These are phyloP conservation scores for Callyntrura guangdongensis DNA, from an alignment of 2,888 invertebrate genomes.

Conservation along the genomic window DNA sequence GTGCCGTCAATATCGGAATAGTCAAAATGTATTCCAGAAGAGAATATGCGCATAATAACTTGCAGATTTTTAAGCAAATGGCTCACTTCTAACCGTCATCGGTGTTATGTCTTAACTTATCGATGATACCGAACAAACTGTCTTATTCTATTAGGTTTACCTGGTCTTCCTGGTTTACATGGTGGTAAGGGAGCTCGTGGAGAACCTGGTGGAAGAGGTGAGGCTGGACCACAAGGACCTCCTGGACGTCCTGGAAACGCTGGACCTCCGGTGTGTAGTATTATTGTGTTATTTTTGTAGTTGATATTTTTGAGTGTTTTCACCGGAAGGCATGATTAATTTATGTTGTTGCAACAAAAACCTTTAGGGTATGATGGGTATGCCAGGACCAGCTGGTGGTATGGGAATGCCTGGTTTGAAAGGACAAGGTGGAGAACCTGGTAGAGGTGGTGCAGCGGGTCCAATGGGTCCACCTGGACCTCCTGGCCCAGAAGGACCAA, in stretches of 20 bases:
- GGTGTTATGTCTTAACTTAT: no score
- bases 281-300: no score
- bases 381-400: slow-evolving; percentile 89
- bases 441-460: slow-evolving; percentile 90
- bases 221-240: slow-evolving; percentile 91
- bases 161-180: slow-evolving; percentile 88
- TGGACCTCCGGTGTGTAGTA: slow-evolving; percentile 89
- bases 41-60: no score
- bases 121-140: background rate
- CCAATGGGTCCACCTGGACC: slow-evolving; percentile 90
- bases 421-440: slow-evolving; percentile 90
- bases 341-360: background rate
- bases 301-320: background rate
- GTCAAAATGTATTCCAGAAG: no score
- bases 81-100: no score
- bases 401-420: slow-evolving; percentile 90
- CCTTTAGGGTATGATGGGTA: slow-evolving; percentile 90
- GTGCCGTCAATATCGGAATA: no score
- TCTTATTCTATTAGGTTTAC: slow-evolving; percentile 87
- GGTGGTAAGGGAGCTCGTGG: slow-evolving; percentile 92
- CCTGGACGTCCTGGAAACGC: slow-evolving; percentile 92
- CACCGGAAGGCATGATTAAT: background rate
- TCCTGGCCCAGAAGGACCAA: slow-evolving; percentile 90
- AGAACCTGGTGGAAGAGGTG: slow-evolving; percentile 92
- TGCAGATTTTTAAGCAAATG: no score